Conservation (phyloP, 2,113 vertebrate species). For the Gobiocypris rarus region DNA sequence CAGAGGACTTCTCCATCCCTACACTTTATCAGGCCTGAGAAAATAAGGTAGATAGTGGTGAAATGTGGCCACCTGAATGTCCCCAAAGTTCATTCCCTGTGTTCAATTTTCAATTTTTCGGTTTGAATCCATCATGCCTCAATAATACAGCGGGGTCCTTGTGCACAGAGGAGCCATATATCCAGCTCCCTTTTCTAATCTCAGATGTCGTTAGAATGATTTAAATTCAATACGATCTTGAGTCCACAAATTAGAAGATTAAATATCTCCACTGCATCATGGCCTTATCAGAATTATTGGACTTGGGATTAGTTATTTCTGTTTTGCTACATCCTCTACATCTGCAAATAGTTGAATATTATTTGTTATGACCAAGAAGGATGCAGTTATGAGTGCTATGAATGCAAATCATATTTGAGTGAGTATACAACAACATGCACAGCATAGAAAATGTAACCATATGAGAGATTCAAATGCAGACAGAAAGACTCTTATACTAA, state of each 20-base stretch:
- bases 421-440: constrained; percentile 17
- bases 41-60: constrained; percentile 44
- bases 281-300: constrained; percentile 53
- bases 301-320: constrained; percentile 5
- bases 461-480: background rate
- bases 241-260: constrained; percentile 56
- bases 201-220: constrained; percentile 68
- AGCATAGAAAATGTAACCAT: constrained; percentile 14
- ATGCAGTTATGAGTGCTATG: background rate
- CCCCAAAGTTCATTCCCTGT: constrained; percentile 62
- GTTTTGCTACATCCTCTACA: constrained; percentile 21
- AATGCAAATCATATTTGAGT: constrained; percentile 27
- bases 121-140: constrained; percentile 65
- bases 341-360: background rate
- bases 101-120: constrained; percentile 75
- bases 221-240: constrained; percentile 63
- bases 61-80: constrained; percentile 49
- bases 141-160: constrained; percentile 64
- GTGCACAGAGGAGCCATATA: constrained; percentile 66
- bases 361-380: background rate
- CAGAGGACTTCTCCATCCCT: constrained; percentile 40
- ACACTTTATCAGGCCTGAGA: constrained; percentile 59
- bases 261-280: constrained; percentile 58
- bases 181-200: constrained; percentile 67
- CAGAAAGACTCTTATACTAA: background rate